Base-by-base conservation (phyloP, 1,140 invertebrate genomes). In the Eumeta japonica region DNA sequence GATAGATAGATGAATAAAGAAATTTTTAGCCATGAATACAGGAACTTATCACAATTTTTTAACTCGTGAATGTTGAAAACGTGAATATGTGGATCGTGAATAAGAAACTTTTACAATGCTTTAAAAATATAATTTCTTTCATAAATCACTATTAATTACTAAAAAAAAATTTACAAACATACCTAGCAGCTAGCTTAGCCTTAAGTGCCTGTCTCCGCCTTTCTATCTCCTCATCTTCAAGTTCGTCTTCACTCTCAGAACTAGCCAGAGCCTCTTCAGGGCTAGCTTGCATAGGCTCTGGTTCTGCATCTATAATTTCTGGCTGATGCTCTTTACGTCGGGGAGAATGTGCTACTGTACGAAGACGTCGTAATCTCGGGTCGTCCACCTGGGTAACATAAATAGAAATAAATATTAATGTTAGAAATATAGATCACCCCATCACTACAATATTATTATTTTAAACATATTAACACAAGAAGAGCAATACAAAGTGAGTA, bases 191-290 rank as follows among this genome's bases (percentile, higher is more conserved):
- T 28, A 74, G 54, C 57, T 74, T 74, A 29, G 66, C 65, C 52
- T 62, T 70, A 15, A 92, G 59, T 37, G 83, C 79, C 30, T 84
- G 79, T 41, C 94, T 79, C 29, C 90, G 74, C 49, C 81, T 81
- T 58, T 95, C 91, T 51, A 95, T 86, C 73, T 94, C 92, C 43
- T 82, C 80, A 42, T 82, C 80, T 47, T 85, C 84, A 16, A 81
- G 76, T 40, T 84, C 83, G 58, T 82, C 83, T 28, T 78, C 83
- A 36, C 80, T 80, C 52, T 90, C 87, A 0, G 90, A 70, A 30
- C 90, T 73, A 30, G 68, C 59, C 11, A 37, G 49, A 0, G 37
- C 56, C 28, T 66, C 65, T 12, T 63, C 62, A 13, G 41, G 63
- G 43, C 56, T 64, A 5, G 47, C 57, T 16, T 63, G 62, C 50